Evolutionary conservation across 2,888 invertebrate genomes (phyloP).

Genomic region (Pseudoips prasinana): DNA sequence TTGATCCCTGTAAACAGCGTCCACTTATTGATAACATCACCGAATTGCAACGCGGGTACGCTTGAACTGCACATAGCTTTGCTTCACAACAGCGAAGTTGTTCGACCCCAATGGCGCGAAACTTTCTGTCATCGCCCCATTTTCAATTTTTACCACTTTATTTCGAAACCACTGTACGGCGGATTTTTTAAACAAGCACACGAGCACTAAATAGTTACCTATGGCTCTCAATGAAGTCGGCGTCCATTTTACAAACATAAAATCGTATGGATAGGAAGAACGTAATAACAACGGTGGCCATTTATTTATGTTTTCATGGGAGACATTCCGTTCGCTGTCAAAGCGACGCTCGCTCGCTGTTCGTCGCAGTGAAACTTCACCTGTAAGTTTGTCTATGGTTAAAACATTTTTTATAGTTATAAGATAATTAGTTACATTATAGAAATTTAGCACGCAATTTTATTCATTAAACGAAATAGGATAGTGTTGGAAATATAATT

Average conservation of each 20-base stretch:
- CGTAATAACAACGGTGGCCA: slow-evolving; percentile 78
- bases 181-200: neutral
- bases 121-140: slow-evolving; percentile 60
- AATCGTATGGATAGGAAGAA: slow-evolving; percentile 65
- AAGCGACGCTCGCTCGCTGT: slow-evolving; percentile 39
- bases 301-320: slow-evolving; percentile 76
- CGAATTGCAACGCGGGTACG: slow-evolving; percentile 49
- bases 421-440: no score
- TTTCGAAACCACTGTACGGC: slow-evolving; percentile 17
- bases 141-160: slow-evolving; percentile 48
- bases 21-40: slow-evolving; percentile 64
- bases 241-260: slow-evolving; percentile 77
- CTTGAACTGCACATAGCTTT: slow-evolving; percentile 19
- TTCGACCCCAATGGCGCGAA: slow-evolving; percentile 66
- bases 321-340: slow-evolving; percentile 68
- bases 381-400: slow-evolving; percentile 32
- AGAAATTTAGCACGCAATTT: no score
- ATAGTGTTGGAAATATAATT: no score
- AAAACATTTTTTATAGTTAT: no score
- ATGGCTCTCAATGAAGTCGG: slow-evolving; percentile 51
- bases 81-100: slow-evolving; percentile 42
- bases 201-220: slow-evolving; percentile 44
- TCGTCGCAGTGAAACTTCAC: slow-evolving; percentile 38
- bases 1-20: slow-evolving; percentile 62
- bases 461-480: no score